Evolutionary conservation across 2,888 invertebrate genomes (phyloP).

Genomic region (Deilephila porcellus): DNA sequence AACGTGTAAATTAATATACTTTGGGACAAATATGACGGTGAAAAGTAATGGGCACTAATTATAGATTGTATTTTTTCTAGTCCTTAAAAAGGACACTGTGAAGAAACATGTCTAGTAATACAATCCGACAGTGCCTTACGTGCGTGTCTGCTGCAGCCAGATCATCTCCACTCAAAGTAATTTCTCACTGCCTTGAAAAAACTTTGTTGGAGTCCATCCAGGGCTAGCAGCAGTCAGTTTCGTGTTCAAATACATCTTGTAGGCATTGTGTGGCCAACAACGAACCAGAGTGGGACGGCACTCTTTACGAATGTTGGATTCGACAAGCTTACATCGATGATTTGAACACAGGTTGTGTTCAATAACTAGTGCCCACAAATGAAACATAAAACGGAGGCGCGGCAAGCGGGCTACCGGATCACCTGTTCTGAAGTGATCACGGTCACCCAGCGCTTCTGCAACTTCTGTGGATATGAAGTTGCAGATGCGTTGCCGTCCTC

Average conservation of each 20-base stretch:
- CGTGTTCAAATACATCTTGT: too few relatives aligned
- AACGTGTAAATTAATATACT: background rate
- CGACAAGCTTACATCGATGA: too few relatives aligned
- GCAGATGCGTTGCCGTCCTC: slow-evolving; percentile 3
- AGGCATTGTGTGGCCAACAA: too few relatives aligned
- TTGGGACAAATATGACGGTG: background rate
- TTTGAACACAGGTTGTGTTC: too few relatives aligned
- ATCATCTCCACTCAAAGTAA: too few relatives aligned
- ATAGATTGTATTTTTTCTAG: background rate
- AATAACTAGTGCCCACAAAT: background rate
- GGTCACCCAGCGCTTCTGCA: too few relatives aligned
- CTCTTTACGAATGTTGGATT: too few relatives aligned
- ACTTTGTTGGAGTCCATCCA: too few relatives aligned
- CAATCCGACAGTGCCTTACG: background rate
- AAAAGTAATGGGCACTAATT: background rate
- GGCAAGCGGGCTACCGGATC: background rate
- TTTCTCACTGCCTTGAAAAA: too few relatives aligned
- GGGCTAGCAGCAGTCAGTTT: too few relatives aligned
- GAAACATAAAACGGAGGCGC: background rate
- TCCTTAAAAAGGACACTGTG: background rate
- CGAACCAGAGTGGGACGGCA: too few relatives aligned
- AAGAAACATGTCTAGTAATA: background rate
- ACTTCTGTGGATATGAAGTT: background rate
- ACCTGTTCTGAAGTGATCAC: background rate
- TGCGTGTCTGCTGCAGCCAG: background rate